Base-by-base conservation (phyloP, 2,797 vertebrate species). In the Pelodytes ibericus region DNA sequence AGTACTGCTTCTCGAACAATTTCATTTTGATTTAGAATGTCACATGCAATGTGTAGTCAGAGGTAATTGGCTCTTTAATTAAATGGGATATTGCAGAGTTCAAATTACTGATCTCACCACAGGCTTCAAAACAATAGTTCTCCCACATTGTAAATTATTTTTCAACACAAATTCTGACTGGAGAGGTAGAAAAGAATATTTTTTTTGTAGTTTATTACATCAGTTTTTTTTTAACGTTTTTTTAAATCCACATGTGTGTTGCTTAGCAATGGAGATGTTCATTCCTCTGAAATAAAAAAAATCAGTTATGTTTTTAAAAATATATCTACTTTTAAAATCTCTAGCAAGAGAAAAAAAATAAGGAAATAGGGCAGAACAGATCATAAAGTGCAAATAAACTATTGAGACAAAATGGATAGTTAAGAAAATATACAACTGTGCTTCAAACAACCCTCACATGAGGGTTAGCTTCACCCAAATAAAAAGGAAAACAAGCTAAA, bases 21-120 rank as follows among this genome's bases (percentile, higher is more conserved):
- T 33, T 60, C 31, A 22, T 60, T 25, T 7, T 41, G n/a, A 20
- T 49, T 22, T 61, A 30, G 18, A 53, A 31, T 29, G n/a, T 75
- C 27, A 53, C 20, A 41, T 31, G 27, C n/a, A 59, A 31, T 29
- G 10, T 6, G 25, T 26, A 39, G 39, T 68, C 36, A 26, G 16
- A 49, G 39, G 61, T 70, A 58, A 68, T 63, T 75, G 63, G 56
- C 18, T 25, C 51, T 64, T 73, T 73, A 58, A 60, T 74, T 74
- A 59, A 33, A 56, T 59, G 16, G 31, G 16, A 47, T n/a, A 47
- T 67, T 41, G 26, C 36, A 30, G 63, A 39, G 16, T 22, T 16
- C n/a, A 67, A 64, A 36, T 31, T 36, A 22, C 31, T 18, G 15
- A 51, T 72, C 44, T 63, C 18, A 30, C 57, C 29, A 62, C 24